A percentile compares a stretch with the other conserved stretches of the same genome.
Conservation (phyloP, 2,888 invertebrate species). For the Drosophila meridiana region DNA sequence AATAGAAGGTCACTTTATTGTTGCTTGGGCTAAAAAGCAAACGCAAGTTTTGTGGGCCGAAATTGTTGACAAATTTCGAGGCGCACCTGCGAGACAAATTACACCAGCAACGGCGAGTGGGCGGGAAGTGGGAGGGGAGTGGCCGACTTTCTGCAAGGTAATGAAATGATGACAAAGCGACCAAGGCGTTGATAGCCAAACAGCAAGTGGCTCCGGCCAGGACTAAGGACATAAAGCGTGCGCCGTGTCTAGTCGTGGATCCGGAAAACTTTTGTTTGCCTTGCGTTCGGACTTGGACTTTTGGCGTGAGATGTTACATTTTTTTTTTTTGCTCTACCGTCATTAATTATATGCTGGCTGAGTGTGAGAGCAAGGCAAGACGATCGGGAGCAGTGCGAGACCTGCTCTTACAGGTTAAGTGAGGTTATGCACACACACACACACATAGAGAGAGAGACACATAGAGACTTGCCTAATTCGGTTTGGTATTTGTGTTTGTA, state of each 20-base stretch:
- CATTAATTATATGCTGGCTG: slow-evolving; percentile 65
- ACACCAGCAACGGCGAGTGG: slow-evolving; percentile 38
- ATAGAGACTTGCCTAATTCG: not conserved
- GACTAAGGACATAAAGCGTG: slow-evolving; percentile 5
- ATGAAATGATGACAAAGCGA: slow-evolving; percentile 77
- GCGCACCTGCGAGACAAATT: slow-evolving; percentile 79
- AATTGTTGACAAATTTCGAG: slow-evolving; percentile 79
- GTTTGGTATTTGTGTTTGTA: slow-evolving; percentile 28
- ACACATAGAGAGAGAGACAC: no score
- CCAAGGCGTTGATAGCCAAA: slow-evolving; percentile 59
- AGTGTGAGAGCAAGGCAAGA: slow-evolving; percentile 35
- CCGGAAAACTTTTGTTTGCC: slow-evolving; percentile 60
- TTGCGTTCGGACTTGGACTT: slow-evolving; percentile 55
- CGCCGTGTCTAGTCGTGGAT: slow-evolving; percentile 37
- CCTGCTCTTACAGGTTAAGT: slow-evolving; percentile 47
- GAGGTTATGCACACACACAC: slow-evolving; percentile 63
- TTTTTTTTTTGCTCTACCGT: slow-evolving; percentile 37
- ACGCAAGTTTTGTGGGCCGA: slow-evolving; percentile 70
- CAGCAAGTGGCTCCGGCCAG: not conserved
- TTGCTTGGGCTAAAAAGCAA: slow-evolving; percentile 45
- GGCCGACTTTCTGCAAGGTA: slow-evolving; percentile 70
- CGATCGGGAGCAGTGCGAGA: slow-evolving; percentile 31
- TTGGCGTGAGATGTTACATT: slow-evolving; percentile 63
- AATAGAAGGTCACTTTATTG: slow-evolving; percentile 77
- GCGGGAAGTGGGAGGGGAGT: not conserved